These are phyloP conservation scores for Acanthoscelides obtectus DNA, from an alignment of 2,888 invertebrate genomes.

Conservation along the genomic window DNA sequence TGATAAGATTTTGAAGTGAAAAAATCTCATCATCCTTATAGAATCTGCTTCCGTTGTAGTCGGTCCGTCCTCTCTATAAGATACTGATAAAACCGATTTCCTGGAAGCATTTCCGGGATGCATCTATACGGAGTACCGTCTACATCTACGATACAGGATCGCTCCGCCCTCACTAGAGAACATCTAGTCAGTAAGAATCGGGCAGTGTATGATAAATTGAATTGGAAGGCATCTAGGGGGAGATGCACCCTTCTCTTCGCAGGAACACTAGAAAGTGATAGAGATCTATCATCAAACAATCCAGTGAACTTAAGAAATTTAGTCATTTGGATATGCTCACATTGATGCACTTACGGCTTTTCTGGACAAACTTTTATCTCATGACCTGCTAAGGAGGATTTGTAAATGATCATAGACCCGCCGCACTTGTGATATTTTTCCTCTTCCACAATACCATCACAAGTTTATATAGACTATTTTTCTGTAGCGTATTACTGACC, in stretches of 20 bases:
- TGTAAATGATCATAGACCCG: too few species aligned
- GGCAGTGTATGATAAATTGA: not conserved
- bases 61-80: not conserved
- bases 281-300: not conserved
- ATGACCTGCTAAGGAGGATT: too few species aligned
- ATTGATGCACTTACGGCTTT: too few species aligned
- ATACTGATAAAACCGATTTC: not conserved
- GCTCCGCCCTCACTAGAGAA: not conserved
- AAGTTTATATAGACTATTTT: too few species aligned
- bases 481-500: too few species aligned
- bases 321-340: too few species aligned
- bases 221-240: not conserved
- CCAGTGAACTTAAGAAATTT: too few species aligned
- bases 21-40: not conserved
- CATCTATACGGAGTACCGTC: not conserved
- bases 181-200: not conserved
- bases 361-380: too few species aligned
- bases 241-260: not conserved
- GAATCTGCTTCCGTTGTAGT: not conserved
- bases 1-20: not conserved
- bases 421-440: too few species aligned
- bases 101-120: not conserved
- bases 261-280: not conserved
- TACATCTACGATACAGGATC: not conserved
- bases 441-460: too few species aligned